Evolutionary conservation across 2,113 vertebrate genomes (phyloP), one percentile per base, ranked within the genome.

Genomic region (Otolemur garnettii): DNA sequence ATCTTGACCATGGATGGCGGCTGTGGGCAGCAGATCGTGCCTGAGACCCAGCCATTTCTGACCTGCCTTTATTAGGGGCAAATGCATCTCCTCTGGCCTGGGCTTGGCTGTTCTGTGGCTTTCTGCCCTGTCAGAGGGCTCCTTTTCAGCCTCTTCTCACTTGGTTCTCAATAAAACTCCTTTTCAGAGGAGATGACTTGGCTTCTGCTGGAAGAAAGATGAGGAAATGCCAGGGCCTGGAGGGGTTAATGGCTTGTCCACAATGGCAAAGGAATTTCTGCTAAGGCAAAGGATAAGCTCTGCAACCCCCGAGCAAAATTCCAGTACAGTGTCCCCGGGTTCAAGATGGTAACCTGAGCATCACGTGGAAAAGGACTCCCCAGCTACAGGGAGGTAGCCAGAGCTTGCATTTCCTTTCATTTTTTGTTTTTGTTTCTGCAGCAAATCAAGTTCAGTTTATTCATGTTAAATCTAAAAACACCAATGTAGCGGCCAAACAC

Each of bases 401-500:
- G 64, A 59, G 69, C 91, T 83, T 87, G 84, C 86, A 82, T 83
- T 97, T 91, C 57, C 45, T 68, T 83, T 96, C 86, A n/a, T 82
- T 7, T 28, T 28, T 30, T 92, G 77, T 26, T 26, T 45, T 28
- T 64, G 78, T 97, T 53, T 69, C 92, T 84, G 96, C 50, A 79
- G 62, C 90, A 97, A 93, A 96, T 97, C 71, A 95, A 98, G 94
- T 96, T 95, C 81, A 95, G 83, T 64, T 62, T 75, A 60, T 79
- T 24, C 35, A 93, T 83, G 66, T 96, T 92, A 97, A 97, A 98
- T 83, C 94, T 77, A 72, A 96, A 77, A 95, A 90, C 30, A 74
- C 80, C 57, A 91, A 85, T 62, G 83, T 89, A 28, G 75, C 86
- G 95, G 92, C 87, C 93, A 97, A 98, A 97, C 92, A 97, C 19